A percentile compares a stretch with the other conserved stretches of the same genome.
Conservation (phyloP, 2,888 invertebrate species). For the Diplazon laetatorius region DNA sequence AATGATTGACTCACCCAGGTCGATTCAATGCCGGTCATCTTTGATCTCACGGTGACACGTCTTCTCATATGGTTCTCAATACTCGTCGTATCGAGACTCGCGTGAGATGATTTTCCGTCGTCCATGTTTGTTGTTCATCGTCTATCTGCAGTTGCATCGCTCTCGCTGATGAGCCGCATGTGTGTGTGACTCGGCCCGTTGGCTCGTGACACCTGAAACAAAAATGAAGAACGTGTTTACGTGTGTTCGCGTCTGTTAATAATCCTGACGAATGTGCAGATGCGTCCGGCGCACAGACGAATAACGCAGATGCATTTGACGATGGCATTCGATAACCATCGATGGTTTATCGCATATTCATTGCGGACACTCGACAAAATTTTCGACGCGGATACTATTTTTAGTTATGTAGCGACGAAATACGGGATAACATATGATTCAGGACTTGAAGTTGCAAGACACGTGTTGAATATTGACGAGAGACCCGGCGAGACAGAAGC, state of each 20-base stretch:
- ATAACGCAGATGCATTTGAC: neutral
- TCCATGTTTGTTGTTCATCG: constrained; percentile 48
- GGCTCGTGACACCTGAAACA: constrained; percentile 41
- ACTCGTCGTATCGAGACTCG: constrained; percentile 40
- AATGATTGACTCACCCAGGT: constrained; percentile 53
- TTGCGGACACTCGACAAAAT: neutral
- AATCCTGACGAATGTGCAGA: neutral
- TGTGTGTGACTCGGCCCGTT: constrained; percentile 16
- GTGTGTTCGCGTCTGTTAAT: constrained; percentile 1
- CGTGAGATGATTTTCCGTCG: constrained; percentile 30
- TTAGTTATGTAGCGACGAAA: no score
- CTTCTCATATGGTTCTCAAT: constrained; percentile 47
- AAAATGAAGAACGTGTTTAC: neutral
- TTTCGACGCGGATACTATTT: no score
- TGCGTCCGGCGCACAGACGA: neutral
- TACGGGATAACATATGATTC: no score
- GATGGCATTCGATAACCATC: constrained; percentile 17
- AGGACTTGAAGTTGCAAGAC: no score
- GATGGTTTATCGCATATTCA: neutral
- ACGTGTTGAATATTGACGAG: no score
- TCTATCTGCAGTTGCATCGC: constrained; percentile 40
- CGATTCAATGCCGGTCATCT: constrained; percentile 59
- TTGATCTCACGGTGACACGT: constrained; percentile 55
- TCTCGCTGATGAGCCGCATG: constrained; percentile 6
- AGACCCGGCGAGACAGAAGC: no score